Evolutionary conservation across 2,113 vertebrate genomes (phyloP).

Genomic region (Eulacestoma nigropectus): DNA sequence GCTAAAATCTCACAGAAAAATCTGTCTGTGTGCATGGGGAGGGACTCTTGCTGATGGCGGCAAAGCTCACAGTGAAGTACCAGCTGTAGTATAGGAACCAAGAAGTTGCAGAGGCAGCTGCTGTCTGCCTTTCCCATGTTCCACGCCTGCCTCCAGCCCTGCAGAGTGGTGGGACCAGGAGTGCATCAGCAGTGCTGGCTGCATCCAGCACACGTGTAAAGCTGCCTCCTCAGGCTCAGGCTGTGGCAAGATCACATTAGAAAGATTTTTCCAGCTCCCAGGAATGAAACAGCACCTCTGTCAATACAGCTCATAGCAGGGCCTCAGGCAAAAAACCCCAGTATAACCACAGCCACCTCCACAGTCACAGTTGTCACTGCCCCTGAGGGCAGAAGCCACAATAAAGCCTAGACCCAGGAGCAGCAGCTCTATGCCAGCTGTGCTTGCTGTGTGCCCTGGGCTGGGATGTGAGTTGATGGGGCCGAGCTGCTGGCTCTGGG

Average conservation of each 20-base stretch:
- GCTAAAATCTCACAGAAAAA: not conserved
- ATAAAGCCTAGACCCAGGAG: fast-evolving
- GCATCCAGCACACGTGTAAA: not conserved
- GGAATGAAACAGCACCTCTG: not conserved
- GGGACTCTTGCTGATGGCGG: not conserved
- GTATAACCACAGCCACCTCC: not conserved
- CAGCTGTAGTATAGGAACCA: not conserved
- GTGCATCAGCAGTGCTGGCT: not conserved
- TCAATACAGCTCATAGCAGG: not conserved
- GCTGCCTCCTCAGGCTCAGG: not conserved
- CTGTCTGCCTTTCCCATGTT: not conserved
- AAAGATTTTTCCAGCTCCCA: not conserved
- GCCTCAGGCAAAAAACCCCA: not conserved
- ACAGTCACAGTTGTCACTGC: not conserved
- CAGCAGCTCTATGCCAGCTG: not conserved
- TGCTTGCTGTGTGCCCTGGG: not conserved
- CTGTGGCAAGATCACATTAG: not conserved
- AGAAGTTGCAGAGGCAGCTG: not conserved
- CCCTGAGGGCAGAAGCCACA: not conserved
- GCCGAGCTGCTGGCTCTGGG: not conserved
- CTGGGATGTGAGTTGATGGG: not conserved
- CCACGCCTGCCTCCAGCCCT: not conserved
- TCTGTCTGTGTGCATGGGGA: not conserved
- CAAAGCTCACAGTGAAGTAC: not conserved
- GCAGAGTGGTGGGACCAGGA: not conserved